Base-by-base conservation (phyloP, 2,888 invertebrate species). In the Parnassius glacialis region DNA sequence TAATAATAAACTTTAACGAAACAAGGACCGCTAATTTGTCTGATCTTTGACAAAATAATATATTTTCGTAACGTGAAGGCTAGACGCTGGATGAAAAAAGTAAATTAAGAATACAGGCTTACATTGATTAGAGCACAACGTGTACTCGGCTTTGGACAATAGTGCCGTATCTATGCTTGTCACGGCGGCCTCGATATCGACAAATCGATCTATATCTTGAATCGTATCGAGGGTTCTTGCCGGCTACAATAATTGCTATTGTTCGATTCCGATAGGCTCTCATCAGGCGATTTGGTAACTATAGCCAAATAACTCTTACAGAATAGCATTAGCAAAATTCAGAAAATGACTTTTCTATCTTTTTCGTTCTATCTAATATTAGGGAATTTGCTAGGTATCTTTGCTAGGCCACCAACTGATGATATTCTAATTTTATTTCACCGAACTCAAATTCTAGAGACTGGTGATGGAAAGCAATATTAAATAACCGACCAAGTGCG, bases 241-340 rank as follows among this genome's bases (percentile, higher is more conserved):
- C 71, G 69, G 70, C 68, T 70, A 77, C 75, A 78, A 75, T 81
- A 82, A 82, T 82, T 81, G 79, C 79, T 81, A 80, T 83, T 82
- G 83, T 83, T 68, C 68, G 67, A 60, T 65, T 66, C 59, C 67
- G 74, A 70, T 71, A 68, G 73, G 68, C 71, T 75, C 74, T 77
- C 75, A 70, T 74, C 74, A 67, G 71, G 67, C 70, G 68, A 70
- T 74, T 71, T 66, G 64, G 64, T 50, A 20, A 52, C 44, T 61
- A 60, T 60, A 67, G 65, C 42, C 64, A 65, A 2, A 41, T 52
- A 65, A 60, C 62, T 63, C 48, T 13, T 54, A 67, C 65, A 67
- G 20, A 58, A 34, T 34, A 34, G 34, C 34, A 7, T 34, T 5
- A 34, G 25, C 25, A 25, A 25, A 25, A 25, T 3, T 5, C 3